Conservation (phyloP, 2,888 invertebrate genomes). For the Drosophila mayaguana region DNA sequence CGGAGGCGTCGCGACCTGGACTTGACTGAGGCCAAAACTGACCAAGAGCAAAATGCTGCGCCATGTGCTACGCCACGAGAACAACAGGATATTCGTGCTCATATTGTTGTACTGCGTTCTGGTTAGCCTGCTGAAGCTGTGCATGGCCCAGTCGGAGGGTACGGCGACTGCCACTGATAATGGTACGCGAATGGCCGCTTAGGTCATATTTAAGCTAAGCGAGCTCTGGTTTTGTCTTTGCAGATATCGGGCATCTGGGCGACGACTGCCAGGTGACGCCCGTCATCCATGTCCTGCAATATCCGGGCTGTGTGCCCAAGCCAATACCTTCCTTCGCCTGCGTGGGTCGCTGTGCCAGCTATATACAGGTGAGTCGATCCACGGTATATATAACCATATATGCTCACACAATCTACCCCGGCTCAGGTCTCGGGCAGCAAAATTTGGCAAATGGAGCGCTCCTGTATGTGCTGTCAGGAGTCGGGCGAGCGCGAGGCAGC, state of each 20-base stretch:
- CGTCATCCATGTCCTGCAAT: slow-evolving; percentile 95
- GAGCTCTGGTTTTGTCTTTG: slow-evolving; percentile 10
- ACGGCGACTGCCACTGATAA: slow-evolving; percentile 63
- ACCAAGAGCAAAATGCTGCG: slow-evolving; percentile 57
- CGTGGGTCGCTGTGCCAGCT: slow-evolving; percentile 95
- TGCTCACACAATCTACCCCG: neutral
- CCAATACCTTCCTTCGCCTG: slow-evolving; percentile 97
- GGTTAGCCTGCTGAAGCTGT: slow-evolving; percentile 61
- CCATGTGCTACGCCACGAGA: slow-evolving; percentile 57
- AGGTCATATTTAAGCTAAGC: neutral
- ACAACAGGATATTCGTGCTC: slow-evolving; percentile 62
- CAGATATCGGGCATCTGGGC: slow-evolving; percentile 83
- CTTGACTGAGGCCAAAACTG: slow-evolving; percentile 2
- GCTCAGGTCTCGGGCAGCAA: slow-evolving; percentile 95
- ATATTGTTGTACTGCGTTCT: slow-evolving; percentile 67
- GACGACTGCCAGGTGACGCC: slow-evolving; percentile 96
- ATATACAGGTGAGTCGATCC: slow-evolving; percentile 90
- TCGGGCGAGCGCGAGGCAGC: slow-evolving; percentile 96
- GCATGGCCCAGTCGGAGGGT: slow-evolving; percentile 65
- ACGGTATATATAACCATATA: no score
- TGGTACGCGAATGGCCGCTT: slow-evolving; percentile 51
- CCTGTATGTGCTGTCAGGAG: slow-evolving; percentile 98
- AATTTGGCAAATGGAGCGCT: slow-evolving; percentile 98
- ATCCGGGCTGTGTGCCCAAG: slow-evolving; percentile 96
- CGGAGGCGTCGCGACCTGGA: slow-evolving; percentile 24